phyloP scores from a whole-genome alignment of 2,888 invertebrate species.

The Entomobrya multifasciata region DNA sequence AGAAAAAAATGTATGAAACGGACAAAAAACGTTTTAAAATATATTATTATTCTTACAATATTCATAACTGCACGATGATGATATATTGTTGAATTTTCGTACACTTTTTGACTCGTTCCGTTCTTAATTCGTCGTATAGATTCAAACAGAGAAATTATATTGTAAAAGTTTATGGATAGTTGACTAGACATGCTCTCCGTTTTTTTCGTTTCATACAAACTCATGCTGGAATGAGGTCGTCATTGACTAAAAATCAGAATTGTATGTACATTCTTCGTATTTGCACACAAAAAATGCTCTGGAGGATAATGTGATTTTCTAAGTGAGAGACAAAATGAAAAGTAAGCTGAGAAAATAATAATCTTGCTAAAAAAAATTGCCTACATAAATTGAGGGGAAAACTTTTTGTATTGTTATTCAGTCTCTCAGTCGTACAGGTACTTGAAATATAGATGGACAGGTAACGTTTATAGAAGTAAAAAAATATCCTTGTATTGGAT shows the following conservation, averaged over 20 bases:
- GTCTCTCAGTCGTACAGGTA: conserved; percentile 26
- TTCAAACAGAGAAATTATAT: conserved; percentile 42
- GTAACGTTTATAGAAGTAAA: background rate
- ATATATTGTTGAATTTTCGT: too few relatives aligned
- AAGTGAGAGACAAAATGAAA: conserved; percentile 43
- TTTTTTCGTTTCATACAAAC: conserved; percentile 37
- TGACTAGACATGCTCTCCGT: background rate
- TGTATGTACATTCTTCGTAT: conserved; percentile 17
- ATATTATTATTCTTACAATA: conserved; percentile 21
- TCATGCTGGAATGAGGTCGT: conserved; percentile 34
- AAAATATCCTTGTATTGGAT: background rate
- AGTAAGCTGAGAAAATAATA: conserved; percentile 16
- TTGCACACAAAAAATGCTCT: conserved; percentile 52
- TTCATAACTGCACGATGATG: background rate
- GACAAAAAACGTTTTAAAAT: conserved; percentile 39
- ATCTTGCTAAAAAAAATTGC: too few relatives aligned
- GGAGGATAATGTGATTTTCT: conserved; percentile 54
- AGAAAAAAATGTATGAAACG: conserved; percentile 56
- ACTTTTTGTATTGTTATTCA: conserved; percentile 31
- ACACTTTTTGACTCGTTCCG: background rate
- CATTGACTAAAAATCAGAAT: background rate
- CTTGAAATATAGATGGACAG: conserved; percentile 19
- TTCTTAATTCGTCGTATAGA: background rate
- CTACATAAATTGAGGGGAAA: background rate
- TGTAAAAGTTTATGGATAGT: background rate